These are phyloP conservation scores for Eilema sororculum DNA, from an alignment of 2,888 invertebrate genomes.

Conservation along the genomic window DNA sequence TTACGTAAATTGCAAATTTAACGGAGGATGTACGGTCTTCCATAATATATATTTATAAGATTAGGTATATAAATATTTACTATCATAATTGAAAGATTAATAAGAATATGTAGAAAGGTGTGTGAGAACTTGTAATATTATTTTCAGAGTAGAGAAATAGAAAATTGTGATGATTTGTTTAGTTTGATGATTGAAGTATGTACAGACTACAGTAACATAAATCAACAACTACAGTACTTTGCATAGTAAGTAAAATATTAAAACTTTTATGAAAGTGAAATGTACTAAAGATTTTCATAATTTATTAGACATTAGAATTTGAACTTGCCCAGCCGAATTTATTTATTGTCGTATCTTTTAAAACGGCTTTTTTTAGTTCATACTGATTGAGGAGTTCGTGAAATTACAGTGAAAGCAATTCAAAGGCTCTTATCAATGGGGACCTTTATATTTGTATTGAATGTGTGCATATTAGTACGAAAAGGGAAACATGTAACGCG, in stretches of 20 bases:
- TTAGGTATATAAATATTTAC: neutral
- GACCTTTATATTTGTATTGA: neutral
- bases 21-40: neutral
- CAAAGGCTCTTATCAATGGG: neutral
- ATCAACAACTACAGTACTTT: neutral
- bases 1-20: neutral
- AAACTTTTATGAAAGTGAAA: neutral
- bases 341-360: neutral
- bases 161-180: neutral
- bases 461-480: constrained; percentile 26
- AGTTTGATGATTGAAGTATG: neutral
- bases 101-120: neutral
- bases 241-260: neutral
- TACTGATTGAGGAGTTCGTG: neutral
- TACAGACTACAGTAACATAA: neutral
- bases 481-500: constrained; percentile 63
- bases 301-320: neutral
- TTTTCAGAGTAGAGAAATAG: neutral
- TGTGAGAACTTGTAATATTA: neutral
- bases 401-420: neutral
- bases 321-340: neutral
- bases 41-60: neutral
- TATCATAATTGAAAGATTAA: neutral
- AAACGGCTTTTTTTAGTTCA: neutral
- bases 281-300: neutral